Percentiles rank a stretch among this genome's conserved stretches.
Evolutionary conservation across 2,113 vertebrate species (phyloP).

Genomic region (Platichthys stellatus): DNA sequence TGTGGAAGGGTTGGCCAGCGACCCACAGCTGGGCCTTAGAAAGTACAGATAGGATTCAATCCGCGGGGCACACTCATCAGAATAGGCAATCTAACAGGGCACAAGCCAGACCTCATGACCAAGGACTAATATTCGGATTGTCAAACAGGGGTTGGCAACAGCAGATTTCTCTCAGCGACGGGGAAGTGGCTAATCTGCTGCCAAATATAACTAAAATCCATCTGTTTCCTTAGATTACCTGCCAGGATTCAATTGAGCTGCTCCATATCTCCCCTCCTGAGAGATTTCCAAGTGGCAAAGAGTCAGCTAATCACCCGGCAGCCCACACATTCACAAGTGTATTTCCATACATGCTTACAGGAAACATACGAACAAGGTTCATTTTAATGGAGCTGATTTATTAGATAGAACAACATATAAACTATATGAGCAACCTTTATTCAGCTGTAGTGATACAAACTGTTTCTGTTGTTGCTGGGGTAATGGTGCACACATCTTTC

Average conservation of each 20-base stretch:
- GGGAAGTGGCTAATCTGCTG: conserved; percentile 76
- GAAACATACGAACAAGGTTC: conserved; percentile 28
- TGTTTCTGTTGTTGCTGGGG: conserved; percentile 44
- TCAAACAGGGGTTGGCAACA: conserved; percentile 75
- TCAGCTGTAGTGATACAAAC: conserved; percentile 24
- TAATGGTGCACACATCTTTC: conserved; percentile 33
- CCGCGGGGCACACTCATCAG: conserved; percentile 58
- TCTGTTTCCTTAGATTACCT: conserved; percentile 82
- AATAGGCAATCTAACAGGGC: conserved; percentile 66
- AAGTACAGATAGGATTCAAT: conserved; percentile 66
- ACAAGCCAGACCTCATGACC: conserved; percentile 69
- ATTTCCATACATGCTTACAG: conserved; percentile 33
- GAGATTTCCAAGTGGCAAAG: conserved; percentile 71
- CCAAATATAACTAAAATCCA: conserved; percentile 83
- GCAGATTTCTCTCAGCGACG: conserved; percentile 68
- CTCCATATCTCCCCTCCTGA: conserved; percentile 62
- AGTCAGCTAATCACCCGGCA: conserved; percentile 66
- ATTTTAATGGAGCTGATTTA: not conserved
- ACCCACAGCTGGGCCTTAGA: conserved; percentile 70
- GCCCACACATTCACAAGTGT: conserved; percentile 55
- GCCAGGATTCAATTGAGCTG: conserved; percentile 78
- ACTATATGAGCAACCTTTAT: conserved; percentile 19
- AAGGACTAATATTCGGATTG: conserved; percentile 76
- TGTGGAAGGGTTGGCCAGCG: conserved; percentile 44
- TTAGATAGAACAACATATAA: not conserved